Conservation (phyloP, 2,113 vertebrate genomes). For the Pyrgilauda ruficollis region DNA sequence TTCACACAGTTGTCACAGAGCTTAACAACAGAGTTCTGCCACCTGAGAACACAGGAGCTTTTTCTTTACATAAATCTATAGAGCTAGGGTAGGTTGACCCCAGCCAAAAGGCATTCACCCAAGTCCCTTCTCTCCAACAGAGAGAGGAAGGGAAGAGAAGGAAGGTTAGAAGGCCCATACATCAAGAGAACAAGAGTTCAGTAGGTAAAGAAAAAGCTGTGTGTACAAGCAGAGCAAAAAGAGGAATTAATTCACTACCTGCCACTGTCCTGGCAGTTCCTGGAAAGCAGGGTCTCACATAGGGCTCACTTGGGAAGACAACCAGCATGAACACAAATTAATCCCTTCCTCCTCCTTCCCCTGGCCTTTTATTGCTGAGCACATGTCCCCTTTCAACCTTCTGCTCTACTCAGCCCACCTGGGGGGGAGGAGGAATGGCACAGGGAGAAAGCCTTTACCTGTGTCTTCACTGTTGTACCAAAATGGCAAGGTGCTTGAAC, state of each 20-base stretch:
- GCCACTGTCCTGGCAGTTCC: neutral
- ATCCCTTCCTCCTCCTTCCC: neutral
- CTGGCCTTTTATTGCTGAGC: neutral
- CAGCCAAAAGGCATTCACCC: neutral
- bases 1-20: neutral
- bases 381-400: neutral
- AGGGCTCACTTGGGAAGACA: neutral
- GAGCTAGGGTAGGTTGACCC: neutral
- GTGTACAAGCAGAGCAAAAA: neutral
- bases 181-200: neutral
- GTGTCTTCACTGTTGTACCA: neutral
- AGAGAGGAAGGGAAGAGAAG: neutral
- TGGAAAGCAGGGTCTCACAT: neutral
- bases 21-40: neutral
- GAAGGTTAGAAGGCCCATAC: neutral
- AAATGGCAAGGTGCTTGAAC: neutral
- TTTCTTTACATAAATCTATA: neutral
- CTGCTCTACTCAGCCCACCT: neutral
- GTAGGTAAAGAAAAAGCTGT: neutral
- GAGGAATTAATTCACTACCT: neutral
- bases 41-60: neutral
- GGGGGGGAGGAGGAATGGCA: neutral
- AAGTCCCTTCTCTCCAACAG: neutral
- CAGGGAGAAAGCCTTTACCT: neutral
- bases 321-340: neutral